phyloP scores from a whole-genome alignment of 2,797 vertebrate species.

The Paguma larvata region DNA sequence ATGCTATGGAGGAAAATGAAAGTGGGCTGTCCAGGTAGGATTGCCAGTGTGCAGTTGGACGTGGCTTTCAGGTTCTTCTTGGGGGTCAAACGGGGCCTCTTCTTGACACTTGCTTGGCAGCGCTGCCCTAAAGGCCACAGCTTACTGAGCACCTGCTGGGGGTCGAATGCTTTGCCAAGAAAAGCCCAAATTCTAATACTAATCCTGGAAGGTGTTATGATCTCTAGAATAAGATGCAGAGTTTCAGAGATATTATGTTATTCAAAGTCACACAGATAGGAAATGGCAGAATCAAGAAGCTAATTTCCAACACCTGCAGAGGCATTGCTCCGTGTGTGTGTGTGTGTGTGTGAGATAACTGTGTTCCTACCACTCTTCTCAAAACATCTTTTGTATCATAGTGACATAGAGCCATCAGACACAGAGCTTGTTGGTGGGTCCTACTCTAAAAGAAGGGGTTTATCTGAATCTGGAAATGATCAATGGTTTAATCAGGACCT shows the following conservation, averaged over 20 bases:
- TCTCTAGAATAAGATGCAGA: background rate
- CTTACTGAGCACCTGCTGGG: too few species aligned
- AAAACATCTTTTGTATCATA: slow-evolving; percentile 67
- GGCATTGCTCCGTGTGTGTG: background rate
- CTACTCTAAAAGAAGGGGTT: slow-evolving; percentile 83
- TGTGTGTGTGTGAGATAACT: fast-evolving
- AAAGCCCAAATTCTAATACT: background rate
- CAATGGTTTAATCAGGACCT: slow-evolving; percentile 77
- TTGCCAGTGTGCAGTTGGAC: fast-evolving
- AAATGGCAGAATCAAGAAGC: background rate
- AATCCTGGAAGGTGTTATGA: background rate
- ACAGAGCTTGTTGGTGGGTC: slow-evolving; percentile 70
- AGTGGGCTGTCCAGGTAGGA: fast-evolving
- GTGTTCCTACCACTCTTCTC: background rate
- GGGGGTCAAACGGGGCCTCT: fast-evolving
- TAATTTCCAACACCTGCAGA: background rate
- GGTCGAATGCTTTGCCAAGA: background rate
- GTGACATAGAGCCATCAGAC: slow-evolving; percentile 79
- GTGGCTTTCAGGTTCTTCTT: fast-evolving
- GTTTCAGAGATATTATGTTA: background rate
- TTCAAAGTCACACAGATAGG: background rate
- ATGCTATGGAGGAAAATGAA: background rate
- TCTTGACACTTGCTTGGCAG: fast-evolving
- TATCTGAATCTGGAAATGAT: slow-evolving; percentile 82
- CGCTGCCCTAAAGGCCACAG: fast-evolving